These are phyloP conservation scores for Calosoma granatense DNA, from an alignment of 1,140 invertebrate genomes.

Conservation along the genomic window DNA sequence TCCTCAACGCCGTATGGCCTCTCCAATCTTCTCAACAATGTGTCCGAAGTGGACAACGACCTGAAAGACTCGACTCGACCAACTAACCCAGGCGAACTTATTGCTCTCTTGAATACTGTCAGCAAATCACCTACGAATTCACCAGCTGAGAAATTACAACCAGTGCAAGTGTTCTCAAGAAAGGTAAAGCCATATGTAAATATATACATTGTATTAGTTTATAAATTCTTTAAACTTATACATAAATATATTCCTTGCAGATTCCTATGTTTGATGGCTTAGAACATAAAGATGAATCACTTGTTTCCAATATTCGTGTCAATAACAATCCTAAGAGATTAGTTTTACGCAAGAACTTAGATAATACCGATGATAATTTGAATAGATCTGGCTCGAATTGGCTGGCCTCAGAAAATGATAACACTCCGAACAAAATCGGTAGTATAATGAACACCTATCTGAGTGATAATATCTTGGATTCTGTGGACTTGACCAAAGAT, in stretches of 20 bases:
- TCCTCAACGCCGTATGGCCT: conserved; percentile 62
- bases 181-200: conserved; percentile 33
- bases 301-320: conserved; percentile 49
- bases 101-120: conserved; percentile 42
- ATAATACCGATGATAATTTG: too few species aligned
- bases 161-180: conserved; percentile 39
- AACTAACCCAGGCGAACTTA: conserved; percentile 57
- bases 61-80: conserved; percentile 56
- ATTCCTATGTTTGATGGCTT: conserved; percentile 61
- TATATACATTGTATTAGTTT: neutral
- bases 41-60: neutral
- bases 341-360: conserved; percentile 37
- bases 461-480: too few species aligned
- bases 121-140: conserved; percentile 41
- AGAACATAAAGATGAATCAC: conserved; percentile 52
- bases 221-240: conserved; percentile 11
- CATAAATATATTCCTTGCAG: conserved; percentile 25
- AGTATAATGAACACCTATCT: too few species aligned
- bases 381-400: too few species aligned
- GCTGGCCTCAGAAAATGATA: too few species aligned
- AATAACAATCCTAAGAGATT: conserved; percentile 53
- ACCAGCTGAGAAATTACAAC: conserved; percentile 49
- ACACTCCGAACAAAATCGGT: too few species aligned
- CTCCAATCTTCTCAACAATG: neutral
- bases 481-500: too few species aligned